Evolutionary conservation across 2,113 vertebrate genomes (phyloP).

Genomic region (Oxyruncus cristatus): DNA sequence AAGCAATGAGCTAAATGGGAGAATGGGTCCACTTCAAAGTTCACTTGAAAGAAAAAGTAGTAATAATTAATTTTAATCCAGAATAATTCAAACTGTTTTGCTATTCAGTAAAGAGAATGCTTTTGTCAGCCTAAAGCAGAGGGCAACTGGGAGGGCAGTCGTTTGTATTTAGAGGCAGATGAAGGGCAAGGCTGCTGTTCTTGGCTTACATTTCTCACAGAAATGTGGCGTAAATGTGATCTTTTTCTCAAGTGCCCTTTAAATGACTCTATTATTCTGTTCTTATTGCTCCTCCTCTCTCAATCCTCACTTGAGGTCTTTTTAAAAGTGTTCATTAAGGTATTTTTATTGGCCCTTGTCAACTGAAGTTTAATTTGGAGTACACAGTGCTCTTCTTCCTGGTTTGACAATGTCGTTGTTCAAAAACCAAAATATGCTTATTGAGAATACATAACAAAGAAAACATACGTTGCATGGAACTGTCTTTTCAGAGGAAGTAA

Average conservation of each 20-base stretch:
- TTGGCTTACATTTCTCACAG: neutral
- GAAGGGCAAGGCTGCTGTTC: neutral
- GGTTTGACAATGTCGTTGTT: neutral
- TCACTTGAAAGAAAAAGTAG: neutral
- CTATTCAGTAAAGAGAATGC: neutral
- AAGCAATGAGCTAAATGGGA: neutral
- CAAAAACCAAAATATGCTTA: neutral
- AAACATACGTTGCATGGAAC: neutral
- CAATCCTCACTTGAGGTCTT: neutral
- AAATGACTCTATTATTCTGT: neutral
- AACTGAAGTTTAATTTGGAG: neutral
- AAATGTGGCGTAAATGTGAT: neutral
- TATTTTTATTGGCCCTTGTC: neutral
- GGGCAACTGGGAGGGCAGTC: neutral
- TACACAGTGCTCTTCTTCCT: neutral
- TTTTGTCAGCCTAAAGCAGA: neutral
- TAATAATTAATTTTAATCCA: constrained; percentile 10
- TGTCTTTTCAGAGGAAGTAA: neutral
- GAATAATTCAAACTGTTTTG: neutral
- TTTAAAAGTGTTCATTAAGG: neutral
- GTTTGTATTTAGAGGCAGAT: neutral
- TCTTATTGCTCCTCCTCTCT: neutral
- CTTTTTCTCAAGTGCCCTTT: neutral
- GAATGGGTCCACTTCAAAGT: neutral
- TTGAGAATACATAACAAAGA: neutral